Conservation (phyloP, 2,797 vertebrate genomes). For the Coendou prehensilis region DNA sequence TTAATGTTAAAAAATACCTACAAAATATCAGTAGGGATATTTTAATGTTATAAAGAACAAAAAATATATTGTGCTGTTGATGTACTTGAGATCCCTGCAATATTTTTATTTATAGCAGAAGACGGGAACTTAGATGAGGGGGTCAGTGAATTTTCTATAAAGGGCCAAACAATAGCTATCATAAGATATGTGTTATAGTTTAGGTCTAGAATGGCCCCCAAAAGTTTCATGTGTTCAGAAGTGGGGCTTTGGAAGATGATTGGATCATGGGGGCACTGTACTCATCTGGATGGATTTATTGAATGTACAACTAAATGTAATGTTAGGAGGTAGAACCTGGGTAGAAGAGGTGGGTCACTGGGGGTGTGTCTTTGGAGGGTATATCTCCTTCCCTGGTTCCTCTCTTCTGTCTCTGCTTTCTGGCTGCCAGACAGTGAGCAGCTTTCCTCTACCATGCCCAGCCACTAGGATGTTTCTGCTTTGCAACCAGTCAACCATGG, state of each 20-base stretch:
- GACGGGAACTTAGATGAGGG: not conserved
- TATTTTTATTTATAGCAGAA: not conserved
- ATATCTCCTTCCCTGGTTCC: not conserved
- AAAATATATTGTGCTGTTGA: not conserved
- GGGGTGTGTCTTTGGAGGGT: not conserved
- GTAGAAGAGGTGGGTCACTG: not conserved
- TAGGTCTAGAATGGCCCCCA: not conserved
- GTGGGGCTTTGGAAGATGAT: not conserved
- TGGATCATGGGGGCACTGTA: not conserved
- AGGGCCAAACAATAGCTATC: not conserved
- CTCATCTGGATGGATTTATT: not conserved
- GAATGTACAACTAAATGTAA: not conserved
- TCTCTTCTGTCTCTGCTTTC: not conserved
- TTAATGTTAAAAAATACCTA: conserved; percentile 32
- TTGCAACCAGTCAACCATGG: not conserved
- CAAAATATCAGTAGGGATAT: not conserved
- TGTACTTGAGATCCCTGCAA: not conserved
- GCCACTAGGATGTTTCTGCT: not conserved
- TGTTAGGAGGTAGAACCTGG: not conserved
- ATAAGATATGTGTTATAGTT: not conserved
- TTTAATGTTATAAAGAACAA: not conserved
- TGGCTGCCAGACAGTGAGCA: not conserved
- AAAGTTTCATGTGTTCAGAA: not conserved
- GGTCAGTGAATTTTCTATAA: not conserved
- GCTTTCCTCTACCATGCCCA: not conserved